Evolutionary conservation across 1,140 invertebrate genomes (phyloP), one percentile per base, ranked within the genome.

Genomic region (Platyscapa corneri): DNA sequence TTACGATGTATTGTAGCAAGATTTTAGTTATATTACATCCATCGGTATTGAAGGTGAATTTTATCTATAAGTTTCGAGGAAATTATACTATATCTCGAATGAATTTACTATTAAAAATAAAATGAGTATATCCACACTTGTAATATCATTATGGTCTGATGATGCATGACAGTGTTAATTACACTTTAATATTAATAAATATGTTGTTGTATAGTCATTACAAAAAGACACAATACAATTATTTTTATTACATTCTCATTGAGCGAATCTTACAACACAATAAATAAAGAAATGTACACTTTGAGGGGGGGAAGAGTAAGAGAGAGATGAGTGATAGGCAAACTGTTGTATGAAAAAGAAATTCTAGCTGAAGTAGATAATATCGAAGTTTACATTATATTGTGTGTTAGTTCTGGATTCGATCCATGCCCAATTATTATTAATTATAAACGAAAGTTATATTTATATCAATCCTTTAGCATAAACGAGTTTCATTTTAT

Each of bases 391-490:
- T 75, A 70, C 67, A 86, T 83, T 42, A 83, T 78, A 81, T 88
- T 88, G 85, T 83, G 82, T 87, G 85, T 87, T 80, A 84, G 34
- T 90, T 88, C 84, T 87, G 64, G 53, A 87, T 86, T 87, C 80
- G 74, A 83, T 87, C 65, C 74, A 88, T 87, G 88, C 88, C 87
- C 85, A 86, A 87, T 88, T 90, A 89, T 89, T 90, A 90, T 89
- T 89, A 90, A 89, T 89, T 91, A 90, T 91, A 91, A 91, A 91
- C 88, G 86, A 90, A 90, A 91, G 88, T 89, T 92, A 92, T 90
- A 91, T 92, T 92, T 92, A 92, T 91, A 92, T 90, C 89, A 88
- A 92, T 91, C 88, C 88, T 91, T 86, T 91, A 91, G 89, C 86
- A 90, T 91, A 90, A 92, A 92, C 85, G 86, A 90, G 87, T 90